These are phyloP conservation scores for Helogale parvula DNA, from an alignment of 2,113 vertebrate species.

Conservation along the genomic window DNA sequence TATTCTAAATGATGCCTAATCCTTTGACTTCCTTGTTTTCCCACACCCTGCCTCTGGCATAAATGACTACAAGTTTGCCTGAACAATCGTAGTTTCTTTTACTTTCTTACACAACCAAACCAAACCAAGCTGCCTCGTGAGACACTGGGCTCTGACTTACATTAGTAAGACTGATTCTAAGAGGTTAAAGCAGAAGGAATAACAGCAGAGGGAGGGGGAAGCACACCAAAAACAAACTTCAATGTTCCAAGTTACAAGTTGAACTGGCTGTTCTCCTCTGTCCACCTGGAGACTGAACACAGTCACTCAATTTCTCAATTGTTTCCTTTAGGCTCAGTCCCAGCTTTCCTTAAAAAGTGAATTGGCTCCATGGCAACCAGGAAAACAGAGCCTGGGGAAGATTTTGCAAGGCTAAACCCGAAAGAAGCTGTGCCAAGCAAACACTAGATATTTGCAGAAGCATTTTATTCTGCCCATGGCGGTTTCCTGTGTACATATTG, in stretches of 20 bases:
- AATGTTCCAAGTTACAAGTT: neutral
- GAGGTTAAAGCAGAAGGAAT: neutral
- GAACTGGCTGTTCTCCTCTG: neutral
- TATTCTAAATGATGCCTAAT: neutral
- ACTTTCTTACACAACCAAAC: neutral
- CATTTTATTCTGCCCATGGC: neutral
- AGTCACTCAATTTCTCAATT: neutral
- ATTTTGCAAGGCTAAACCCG: constrained; percentile 53
- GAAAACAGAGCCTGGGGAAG: constrained; percentile 55
- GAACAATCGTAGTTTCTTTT: neutral
- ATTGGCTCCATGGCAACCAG: constrained; percentile 25
- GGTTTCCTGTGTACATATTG: neutral
- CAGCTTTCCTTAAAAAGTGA: neutral
- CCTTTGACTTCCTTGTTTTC: neutral
- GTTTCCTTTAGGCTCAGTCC: constrained; percentile 11
- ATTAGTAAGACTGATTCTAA: neutral
- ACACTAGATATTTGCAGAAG: constrained; percentile 46
- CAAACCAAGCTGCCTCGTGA: neutral
- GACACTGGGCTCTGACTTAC: neutral
- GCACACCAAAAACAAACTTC: neutral
- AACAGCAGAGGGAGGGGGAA: neutral
- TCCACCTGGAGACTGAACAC: neutral
- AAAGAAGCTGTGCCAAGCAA: constrained; percentile 50
- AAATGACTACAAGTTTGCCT: constrained; percentile 4
- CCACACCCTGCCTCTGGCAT: neutral